Percentiles rank a stretch among this genome's conserved stretches.
These are phyloP conservation scores for Otus sunia DNA, from an alignment of 2,113 vertebrate species.

Conservation along the genomic window DNA sequence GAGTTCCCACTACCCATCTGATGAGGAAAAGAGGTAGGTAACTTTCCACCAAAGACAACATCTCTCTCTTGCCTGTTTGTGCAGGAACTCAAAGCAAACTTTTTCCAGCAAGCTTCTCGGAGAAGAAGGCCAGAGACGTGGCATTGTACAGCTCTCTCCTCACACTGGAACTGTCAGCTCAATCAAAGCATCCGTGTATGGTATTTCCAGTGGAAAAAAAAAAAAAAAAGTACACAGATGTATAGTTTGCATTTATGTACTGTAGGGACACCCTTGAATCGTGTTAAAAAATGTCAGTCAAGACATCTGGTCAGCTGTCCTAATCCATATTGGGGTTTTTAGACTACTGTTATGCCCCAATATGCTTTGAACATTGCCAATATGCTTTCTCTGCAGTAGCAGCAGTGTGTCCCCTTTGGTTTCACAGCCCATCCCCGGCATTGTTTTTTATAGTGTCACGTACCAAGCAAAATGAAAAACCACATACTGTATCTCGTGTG, in stretches of 20 bases:
- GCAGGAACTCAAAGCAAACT: neutral
- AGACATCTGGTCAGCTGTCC: slow-evolving; percentile 86
- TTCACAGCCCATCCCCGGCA: slow-evolving; percentile 74
- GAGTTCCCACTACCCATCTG: slow-evolving; percentile 27
- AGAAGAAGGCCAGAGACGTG: neutral
- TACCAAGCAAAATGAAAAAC: slow-evolving; percentile 75
- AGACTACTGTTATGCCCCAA: slow-evolving; percentile 83
- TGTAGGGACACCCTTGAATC: slow-evolving; percentile 77
- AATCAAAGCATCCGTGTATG: slow-evolving; percentile 52
- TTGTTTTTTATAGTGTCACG: slow-evolving; percentile 77
- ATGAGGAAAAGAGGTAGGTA: slow-evolving; percentile 6
- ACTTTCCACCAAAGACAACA: neutral
- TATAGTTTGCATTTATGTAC: slow-evolving; percentile 78
- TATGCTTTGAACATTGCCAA: slow-evolving; percentile 85
- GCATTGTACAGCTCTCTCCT: neutral
- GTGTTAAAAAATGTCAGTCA: slow-evolving; percentile 81
- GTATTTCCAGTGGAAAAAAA: slow-evolving; percentile 66
- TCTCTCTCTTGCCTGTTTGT: neutral
- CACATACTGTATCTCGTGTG: slow-evolving; percentile 76
- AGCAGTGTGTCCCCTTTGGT: slow-evolving; percentile 79
- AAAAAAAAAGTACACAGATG: slow-evolving; percentile 73
- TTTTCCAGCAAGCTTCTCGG: neutral
- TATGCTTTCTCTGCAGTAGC: slow-evolving; percentile 82
- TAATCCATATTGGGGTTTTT: slow-evolving; percentile 83
- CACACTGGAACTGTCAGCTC: slow-evolving; percentile 52